phyloP scores from a whole-genome alignment of 2,888 invertebrate genomes.

The Sesamia inferens region DNA sequence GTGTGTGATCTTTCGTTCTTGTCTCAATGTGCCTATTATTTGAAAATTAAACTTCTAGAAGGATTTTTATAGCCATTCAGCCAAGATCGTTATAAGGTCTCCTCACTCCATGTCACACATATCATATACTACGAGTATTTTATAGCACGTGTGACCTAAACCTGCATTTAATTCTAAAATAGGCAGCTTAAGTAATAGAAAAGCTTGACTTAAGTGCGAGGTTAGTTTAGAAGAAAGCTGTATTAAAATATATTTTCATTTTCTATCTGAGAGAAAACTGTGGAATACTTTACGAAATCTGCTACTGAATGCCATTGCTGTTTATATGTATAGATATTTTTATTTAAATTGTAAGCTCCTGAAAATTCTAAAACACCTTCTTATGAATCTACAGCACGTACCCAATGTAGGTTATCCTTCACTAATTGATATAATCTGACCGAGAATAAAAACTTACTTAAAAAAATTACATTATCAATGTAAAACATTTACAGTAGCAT shows the following conservation, averaged over 20 bases:
- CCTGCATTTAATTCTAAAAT: neutral
- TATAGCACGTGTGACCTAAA: neutral
- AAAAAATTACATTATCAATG: neutral
- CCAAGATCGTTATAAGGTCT: constrained; percentile 98
- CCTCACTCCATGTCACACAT: constrained; percentile 93
- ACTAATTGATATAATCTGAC: neutral
- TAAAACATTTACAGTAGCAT: neutral
- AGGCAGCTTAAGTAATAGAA: neutral
- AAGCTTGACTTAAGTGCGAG: neutral
- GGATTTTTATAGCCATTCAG: constrained; percentile 96
- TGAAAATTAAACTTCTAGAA: constrained; percentile 97
- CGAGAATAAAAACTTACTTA: neutral
- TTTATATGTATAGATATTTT: neutral
- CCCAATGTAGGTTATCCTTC: neutral
- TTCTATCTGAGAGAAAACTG: neutral
- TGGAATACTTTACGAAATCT: neutral
- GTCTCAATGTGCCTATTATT: no score
- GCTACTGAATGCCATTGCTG: neutral
- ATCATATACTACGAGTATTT: neutral
- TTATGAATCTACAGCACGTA: neutral
- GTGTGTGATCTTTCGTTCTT: no score
- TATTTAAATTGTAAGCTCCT: neutral
- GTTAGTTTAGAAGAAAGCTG: no score
- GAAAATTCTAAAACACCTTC: neutral
- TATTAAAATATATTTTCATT: neutral